Evolutionary conservation across 2,113 vertebrate species (phyloP), one percentile per base, ranked within the genome.

Genomic region (Sardina pilchardus): DNA sequence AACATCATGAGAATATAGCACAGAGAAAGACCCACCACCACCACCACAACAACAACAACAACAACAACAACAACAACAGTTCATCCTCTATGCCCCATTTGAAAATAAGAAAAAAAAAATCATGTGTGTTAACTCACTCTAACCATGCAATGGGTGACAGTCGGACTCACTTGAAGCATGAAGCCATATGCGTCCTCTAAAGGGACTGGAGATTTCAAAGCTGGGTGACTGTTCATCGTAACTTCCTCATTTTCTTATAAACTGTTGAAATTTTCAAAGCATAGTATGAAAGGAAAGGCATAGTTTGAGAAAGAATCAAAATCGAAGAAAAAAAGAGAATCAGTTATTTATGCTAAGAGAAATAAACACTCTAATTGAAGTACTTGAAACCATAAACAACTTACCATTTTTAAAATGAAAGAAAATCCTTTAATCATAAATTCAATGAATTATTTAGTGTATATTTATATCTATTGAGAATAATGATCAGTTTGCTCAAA

Each of bases 141-240:
- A 78, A 36, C 71, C 34, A n/a, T 63, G 59, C 59, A 63, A 63
- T 63, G 24, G 59, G 7, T 88, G 84, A 34, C 24, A 87, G 75
- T 87, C 78, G 87, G 88, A 88, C 87, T 89, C 81, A 89, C 82
- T 90, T 83, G 75, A 85, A 84, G 89, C 85, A 88, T 88, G 91
- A 95, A 95, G 94, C 93, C 93, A 95, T 94, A 95, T 89, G 82
- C 86, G 89, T 92, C 89, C 83, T 86, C 80, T 86, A 78, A 92
- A 88, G 81, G 85, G 88, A 88, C 82, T 75, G 43, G 71, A 78
- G 71, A 78, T 83, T 85, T 53, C 71, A 59, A 90, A 89, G 85
- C 89, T 89, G 91, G 88, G 92, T 81, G 81, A 88, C 86, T 86
- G 90, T 85, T 89, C 87, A 90, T 84, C 85, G 84, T 85, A 90